Conservation (phyloP, 2,113 vertebrate genomes). For the Lepus timidus region DNA sequence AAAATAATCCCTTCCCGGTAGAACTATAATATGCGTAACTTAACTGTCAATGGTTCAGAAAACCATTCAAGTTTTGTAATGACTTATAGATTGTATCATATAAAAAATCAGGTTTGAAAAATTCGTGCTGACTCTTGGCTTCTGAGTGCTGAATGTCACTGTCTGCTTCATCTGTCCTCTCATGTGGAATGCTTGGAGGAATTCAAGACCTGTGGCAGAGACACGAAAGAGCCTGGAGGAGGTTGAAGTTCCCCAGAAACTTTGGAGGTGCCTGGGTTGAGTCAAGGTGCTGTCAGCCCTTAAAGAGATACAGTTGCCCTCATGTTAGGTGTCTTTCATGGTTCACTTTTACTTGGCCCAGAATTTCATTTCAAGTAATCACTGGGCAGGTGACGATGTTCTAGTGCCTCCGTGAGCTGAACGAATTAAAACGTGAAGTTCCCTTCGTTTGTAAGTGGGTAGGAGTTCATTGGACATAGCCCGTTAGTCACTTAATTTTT, state of each 20-base stretch:
- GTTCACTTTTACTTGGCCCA: conserved; percentile 55
- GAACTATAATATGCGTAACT: background rate
- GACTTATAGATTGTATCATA: background rate
- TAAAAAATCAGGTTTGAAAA: background rate
- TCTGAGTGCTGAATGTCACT: background rate
- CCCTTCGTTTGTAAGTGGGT: conserved; percentile 56
- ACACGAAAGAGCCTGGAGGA: background rate
- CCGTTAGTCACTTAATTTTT: conserved; percentile 83
- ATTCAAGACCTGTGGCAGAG: background rate
- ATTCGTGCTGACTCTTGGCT: background rate
- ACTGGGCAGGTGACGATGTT: conserved; percentile 53
- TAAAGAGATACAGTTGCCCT: background rate
- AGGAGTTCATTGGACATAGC: conserved; percentile 81
- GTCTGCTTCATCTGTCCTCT: background rate
- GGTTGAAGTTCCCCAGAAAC: background rate
- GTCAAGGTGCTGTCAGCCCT: background rate
- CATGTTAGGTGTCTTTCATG: background rate
- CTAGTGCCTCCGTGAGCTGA: conserved; percentile 47
- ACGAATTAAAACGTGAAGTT: conserved; percentile 73
- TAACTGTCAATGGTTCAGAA: background rate
- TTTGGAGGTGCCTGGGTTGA: background rate
- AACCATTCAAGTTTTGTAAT: background rate
- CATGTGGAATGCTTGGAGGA: background rate
- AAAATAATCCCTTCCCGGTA: background rate
- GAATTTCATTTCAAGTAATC: conserved; percentile 66